These are phyloP conservation scores for Thelaira solivaga DNA, from an alignment of 2,888 invertebrate species.

Conservation along the genomic window DNA sequence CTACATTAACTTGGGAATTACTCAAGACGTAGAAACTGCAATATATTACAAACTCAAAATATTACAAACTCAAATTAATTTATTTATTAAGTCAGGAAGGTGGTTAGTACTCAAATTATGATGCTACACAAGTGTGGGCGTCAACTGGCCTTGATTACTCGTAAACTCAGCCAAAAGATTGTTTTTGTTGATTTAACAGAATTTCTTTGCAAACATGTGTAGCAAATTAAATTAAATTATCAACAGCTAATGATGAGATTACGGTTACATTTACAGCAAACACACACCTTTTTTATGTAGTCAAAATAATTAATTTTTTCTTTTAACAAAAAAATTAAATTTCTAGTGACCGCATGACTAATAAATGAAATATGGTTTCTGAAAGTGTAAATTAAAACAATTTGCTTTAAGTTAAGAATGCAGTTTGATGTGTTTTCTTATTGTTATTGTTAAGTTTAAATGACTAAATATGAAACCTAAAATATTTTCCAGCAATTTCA, in stretches of 20 bases:
- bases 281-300: constrained; percentile 39
- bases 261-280: neutral
- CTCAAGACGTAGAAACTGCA: constrained; percentile 34
- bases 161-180: neutral
- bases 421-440: constrained; percentile 32
- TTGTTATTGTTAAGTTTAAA: neutral
- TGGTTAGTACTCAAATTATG: neutral
- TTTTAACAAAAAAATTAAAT: no score
- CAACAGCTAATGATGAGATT: neutral
- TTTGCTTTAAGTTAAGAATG: constrained; percentile 33
- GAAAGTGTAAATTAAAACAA: neutral
- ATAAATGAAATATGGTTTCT: constrained; percentile 46
- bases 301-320: constrained; percentile 35
- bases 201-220: constrained; percentile 26
- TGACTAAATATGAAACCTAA: constrained; percentile 50
- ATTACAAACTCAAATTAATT: neutral
- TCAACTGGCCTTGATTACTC: neutral
- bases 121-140: constrained; percentile 4
- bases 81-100: constrained; percentile 14
- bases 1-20: constrained; percentile 38
- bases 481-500: constrained; percentile 56
- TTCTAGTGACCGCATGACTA: constrained; percentile 41
- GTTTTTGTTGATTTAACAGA: neutral
- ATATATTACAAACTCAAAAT: constrained; percentile 27
- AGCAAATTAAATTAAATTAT: neutral